Base-by-base conservation (phyloP, 1,140 invertebrate genomes). In the Bombus consobrinus region DNA sequence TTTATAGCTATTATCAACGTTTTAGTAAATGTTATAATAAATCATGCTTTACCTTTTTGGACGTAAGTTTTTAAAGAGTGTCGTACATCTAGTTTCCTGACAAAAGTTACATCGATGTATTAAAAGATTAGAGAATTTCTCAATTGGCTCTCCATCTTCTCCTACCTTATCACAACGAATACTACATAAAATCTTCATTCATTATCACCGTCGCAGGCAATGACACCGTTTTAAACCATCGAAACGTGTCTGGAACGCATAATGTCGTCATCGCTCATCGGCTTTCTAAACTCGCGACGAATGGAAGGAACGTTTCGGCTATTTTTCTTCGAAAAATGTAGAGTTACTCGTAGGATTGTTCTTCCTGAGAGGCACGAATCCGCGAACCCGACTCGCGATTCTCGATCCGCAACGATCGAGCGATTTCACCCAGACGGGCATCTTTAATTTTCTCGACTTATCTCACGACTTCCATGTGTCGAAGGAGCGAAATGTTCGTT, bases 401-500 rank as follows among this genome's bases (percentile, higher is more conserved):
- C 15, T 18, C 34, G 75, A n/a, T 41, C n/a, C 8, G 12, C 28
- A 15, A 41, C 68, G 68, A 69, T 69, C 34, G 22, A 2, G 18
- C 39, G 32, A n/a, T 15, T 25, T 66, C 39, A 66, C 34, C 39
- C 34, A 13, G n/a, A 5, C 13, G 4, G 10, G 1, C 18, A 77
- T 64, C 41, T 80, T 18, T 37, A 10, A 64, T 66, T 66, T 75
- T 32, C 37, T 37, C 18, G 39, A 41, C 13, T 82, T n/a, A 34
- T 82, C 57, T n/a, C 47, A 22, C 69, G 71, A 12, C 15, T 47
- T 75, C 22, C 37, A 22, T 32, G n/a, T n/a, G 41, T 75, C 59
- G 41, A 66, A 75, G 32, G 34, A 75, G 53, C 80, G 69, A 39
- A 62, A 74, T 43, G 79, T 43, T 73, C 64, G 73, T 69, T 79